A percentile compares a stretch with the other conserved stretches of the same genome.
Evolutionary conservation across 2,113 vertebrate genomes (phyloP).

Genomic region (Natator depressus): DNA sequence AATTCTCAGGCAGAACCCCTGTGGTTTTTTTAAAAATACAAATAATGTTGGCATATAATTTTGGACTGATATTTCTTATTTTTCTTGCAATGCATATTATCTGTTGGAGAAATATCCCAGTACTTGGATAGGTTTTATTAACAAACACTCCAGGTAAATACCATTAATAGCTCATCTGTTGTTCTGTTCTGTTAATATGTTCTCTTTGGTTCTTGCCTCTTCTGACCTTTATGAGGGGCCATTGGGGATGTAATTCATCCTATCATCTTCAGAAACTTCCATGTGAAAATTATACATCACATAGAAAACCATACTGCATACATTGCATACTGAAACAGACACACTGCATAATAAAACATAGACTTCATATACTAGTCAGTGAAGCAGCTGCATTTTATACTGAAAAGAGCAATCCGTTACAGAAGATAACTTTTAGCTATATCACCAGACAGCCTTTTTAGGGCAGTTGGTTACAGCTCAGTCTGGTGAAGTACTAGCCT

Average conservation of each 20-base stretch:
- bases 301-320: neutral
- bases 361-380: neutral
- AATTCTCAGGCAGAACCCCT: rapidly evolving
- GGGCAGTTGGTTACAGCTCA: rapidly evolving
- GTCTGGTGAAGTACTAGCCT: neutral
- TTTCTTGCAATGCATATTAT: neutral
- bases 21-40: neutral
- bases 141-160: neutral
- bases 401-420: neutral
- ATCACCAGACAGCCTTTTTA: neutral
- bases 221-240: neutral
- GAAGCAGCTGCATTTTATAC: neutral
- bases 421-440: neutral
- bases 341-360: neutral
- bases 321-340: neutral
- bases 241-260: neutral
- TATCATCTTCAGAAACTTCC: rapidly evolving
- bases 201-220: rapidly evolving
- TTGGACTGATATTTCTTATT: neutral
- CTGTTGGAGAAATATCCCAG: neutral
- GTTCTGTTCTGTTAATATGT: neutral
- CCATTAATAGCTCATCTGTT: neutral
- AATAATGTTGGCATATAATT: neutral
- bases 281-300: rapidly evolving
- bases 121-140: neutral